A percentile compares a stretch with the other conserved stretches of the same genome.
Evolutionary conservation across 2,113 vertebrate species (phyloP).

Genomic region (Pao palembangensis): DNA sequence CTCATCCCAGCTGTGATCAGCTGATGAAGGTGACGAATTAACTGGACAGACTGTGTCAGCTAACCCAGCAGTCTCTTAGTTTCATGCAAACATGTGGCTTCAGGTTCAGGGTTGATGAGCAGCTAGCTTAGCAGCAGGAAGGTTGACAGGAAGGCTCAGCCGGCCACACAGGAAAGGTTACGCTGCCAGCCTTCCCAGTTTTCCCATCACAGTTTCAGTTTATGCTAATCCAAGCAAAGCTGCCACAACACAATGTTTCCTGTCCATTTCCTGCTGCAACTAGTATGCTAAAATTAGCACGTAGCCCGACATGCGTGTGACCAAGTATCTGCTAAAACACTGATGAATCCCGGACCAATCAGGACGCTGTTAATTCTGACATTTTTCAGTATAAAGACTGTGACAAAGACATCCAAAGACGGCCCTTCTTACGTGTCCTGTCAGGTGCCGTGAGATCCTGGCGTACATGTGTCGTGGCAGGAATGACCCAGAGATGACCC

Average conservation of each 20-base stretch:
- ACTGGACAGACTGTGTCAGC: background rate
- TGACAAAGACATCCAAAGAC: background rate
- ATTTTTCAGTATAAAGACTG: too few relatives aligned
- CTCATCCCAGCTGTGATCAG: too few relatives aligned
- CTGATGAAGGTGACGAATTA: background rate
- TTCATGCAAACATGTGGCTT: background rate
- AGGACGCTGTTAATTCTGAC: too few relatives aligned
- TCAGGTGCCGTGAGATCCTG: slow-evolving; percentile 45
- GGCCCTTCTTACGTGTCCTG: too few relatives aligned
- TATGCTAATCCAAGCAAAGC: background rate
- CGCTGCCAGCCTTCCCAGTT: slow-evolving; percentile 2
- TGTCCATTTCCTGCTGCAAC: background rate
- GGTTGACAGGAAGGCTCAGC: slow-evolving; percentile 29
- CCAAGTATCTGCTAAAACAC: too few relatives aligned
- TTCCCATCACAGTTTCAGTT: too few relatives aligned
- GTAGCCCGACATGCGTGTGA: too few relatives aligned
- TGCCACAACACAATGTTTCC: background rate
- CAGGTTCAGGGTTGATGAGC: slow-evolving; percentile 26
- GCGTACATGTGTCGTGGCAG: slow-evolving; percentile 57
- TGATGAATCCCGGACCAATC: too few relatives aligned
- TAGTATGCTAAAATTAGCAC: too few relatives aligned
- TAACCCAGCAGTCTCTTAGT: slow-evolving; percentile 12
- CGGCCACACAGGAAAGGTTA: slow-evolving; percentile 13
- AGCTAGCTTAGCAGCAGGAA: slow-evolving; percentile 20
- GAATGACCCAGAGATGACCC: slow-evolving; percentile 50